Conservation (phyloP, 2,888 invertebrate genomes). For the Pelosia muscerda region DNA sequence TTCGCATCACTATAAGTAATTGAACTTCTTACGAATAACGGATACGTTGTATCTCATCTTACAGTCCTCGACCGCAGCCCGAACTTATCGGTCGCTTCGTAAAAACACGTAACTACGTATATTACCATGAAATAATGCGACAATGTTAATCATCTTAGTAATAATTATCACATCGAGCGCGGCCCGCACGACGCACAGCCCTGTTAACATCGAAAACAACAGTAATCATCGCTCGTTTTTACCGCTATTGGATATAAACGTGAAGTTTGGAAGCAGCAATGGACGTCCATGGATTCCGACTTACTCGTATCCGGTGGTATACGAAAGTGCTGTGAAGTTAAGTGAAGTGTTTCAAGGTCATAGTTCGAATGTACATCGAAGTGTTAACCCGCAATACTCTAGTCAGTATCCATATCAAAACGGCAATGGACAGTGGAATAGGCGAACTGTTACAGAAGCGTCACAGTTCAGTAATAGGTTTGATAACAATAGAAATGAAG, state of each 20-base stretch:
- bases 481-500: background rate
- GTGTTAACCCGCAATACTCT: conserved; percentile 14
- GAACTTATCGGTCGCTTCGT: conserved; percentile 14
- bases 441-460: conserved; percentile 20
- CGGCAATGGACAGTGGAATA: conserved; percentile 18
- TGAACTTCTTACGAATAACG: conserved; percentile 20
- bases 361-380: conserved; percentile 7
- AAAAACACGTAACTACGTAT: conserved; percentile 2
- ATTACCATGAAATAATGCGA: conserved; percentile 23
- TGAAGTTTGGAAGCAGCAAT: conserved; percentile 18
- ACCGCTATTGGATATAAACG: background rate
- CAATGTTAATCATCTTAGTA: conserved; percentile 33
- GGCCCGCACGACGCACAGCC: conserved; percentile 29
- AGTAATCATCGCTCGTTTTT: conserved; percentile 20
- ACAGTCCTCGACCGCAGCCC: conserved; percentile 11
- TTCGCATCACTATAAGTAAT: conserved; percentile 19
- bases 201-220: conserved; percentile 15
- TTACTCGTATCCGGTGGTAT: conserved; percentile 18
- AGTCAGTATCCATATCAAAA: conserved; percentile 18
- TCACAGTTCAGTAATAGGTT: conserved; percentile 13
- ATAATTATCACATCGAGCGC: conserved; percentile 20
- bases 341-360: conserved; percentile 25
- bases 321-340: conserved; percentile 17
- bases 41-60: conserved; percentile 7
- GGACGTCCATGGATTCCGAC: conserved; percentile 21